Evolutionary conservation across 2,113 vertebrate genomes (phyloP).

Genomic region (Rhinopomastus cyanomelas): DNA sequence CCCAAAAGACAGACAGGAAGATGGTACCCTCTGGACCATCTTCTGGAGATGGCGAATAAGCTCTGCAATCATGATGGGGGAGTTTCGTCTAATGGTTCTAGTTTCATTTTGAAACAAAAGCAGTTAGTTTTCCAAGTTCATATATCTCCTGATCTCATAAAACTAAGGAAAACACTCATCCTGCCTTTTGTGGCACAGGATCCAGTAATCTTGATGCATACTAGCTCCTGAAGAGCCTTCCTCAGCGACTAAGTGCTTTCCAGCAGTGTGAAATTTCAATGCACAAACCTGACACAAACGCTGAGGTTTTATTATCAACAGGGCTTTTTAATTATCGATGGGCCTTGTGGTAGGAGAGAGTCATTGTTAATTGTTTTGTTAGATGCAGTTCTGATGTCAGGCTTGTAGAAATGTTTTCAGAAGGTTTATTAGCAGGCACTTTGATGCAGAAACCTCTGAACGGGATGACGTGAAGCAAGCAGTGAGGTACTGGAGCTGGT

Average conservation of each 20-base stretch:
- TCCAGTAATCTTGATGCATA: neutral
- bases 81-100: neutral
- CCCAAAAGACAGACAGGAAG: neutral
- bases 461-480: neutral
- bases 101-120: neutral
- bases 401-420: slow-evolving; percentile 6
- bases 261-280: neutral
- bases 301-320: neutral
- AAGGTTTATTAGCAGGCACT: slow-evolving; percentile 31
- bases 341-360: neutral
- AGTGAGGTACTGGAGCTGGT: neutral
- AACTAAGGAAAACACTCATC: neutral
- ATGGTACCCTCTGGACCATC: neutral
- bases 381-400: neutral
- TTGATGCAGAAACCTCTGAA: slow-evolving; percentile 1
- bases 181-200: neutral
- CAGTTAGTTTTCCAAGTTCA: neutral
- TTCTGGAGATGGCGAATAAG: neutral
- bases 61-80: neutral
- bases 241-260: neutral
- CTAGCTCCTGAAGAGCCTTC: neutral
- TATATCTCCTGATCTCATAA: neutral
- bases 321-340: neutral
- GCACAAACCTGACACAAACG: neutral
- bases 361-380: neutral